Conservation (phyloP, 2,113 vertebrate genomes). For the Brachionichthys hirsutus region DNA sequence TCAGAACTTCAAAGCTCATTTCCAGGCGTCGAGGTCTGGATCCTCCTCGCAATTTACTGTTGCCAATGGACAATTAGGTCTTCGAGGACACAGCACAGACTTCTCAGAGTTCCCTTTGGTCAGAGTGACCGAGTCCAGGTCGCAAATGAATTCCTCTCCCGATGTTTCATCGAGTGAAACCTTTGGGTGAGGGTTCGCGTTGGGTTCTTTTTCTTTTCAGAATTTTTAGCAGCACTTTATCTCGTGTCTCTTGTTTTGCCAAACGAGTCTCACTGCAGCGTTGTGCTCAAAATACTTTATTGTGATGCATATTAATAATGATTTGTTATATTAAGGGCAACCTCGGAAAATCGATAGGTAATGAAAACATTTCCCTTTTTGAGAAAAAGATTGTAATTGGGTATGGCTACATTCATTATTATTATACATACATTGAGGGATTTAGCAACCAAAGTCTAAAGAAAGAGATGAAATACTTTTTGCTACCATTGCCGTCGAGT, state of each 20-base stretch:
- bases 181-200: conserved; percentile 84
- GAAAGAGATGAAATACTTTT: conserved; percentile 10
- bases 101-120: conserved; percentile 97
- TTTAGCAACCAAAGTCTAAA: conserved; percentile 60
- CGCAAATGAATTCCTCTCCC: conserved; percentile 93
- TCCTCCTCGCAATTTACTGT: conserved; percentile 91
- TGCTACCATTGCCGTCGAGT: conserved; percentile 22
- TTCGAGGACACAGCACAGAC: conserved; percentile 91
- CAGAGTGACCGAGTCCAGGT: conserved; percentile 92
- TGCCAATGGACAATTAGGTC: conserved; percentile 94
- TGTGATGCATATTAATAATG: conserved; percentile 3
- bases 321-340: conserved; percentile 10
- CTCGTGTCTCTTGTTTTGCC: conserved; percentile 79
- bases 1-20: conserved; percentile 94
- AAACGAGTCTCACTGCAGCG: conserved; percentile 81
- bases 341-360: conserved; percentile 15
- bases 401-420: conserved; percentile 12
- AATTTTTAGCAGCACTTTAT: conserved; percentile 91
- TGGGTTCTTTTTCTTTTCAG: conserved; percentile 41
- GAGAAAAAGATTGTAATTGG: neutral
- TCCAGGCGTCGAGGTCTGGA: conserved; percentile 87
- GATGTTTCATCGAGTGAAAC: conserved; percentile 94
- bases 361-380: conserved; percentile 27
- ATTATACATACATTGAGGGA: conserved; percentile 55
- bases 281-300: conserved; percentile 32